Percentiles rank a stretch among this genome's conserved stretches.
These are phyloP conservation scores for Trematomus bernacchii DNA, from an alignment of 2,797 vertebrate species.

Conservation along the genomic window DNA sequence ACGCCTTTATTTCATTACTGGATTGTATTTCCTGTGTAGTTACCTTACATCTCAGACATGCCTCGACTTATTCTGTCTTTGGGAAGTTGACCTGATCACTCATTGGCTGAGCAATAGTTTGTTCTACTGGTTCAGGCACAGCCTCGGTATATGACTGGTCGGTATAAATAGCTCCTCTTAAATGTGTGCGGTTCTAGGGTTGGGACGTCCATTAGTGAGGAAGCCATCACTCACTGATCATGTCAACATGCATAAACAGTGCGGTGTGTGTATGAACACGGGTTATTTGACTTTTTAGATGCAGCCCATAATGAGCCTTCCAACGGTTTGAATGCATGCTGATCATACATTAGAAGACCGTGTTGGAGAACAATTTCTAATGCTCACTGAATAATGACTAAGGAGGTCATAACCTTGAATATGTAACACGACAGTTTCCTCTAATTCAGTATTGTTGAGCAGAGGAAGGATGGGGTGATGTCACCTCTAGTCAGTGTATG, in stretches of 20 bases:
- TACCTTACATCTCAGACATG: slow-evolving; percentile 39
- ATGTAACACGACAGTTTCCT: not conserved
- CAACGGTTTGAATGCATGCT: not conserved
- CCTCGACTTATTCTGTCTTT: slow-evolving; percentile 44
- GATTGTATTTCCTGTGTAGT: slow-evolving; percentile 18
- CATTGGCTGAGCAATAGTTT: slow-evolving; percentile 43
- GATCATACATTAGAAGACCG: not conserved
- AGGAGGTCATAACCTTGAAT: not conserved
- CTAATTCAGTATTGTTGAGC: not conserved
- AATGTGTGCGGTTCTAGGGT: slow-evolving; percentile 6
- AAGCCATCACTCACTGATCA: not conserved
- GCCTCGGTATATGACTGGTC: slow-evolving; percentile 10
- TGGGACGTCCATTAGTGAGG: not conserved
- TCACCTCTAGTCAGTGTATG: slow-evolving; percentile 27
- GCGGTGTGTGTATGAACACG: not conserved
- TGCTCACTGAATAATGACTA: not conserved
- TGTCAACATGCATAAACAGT: not conserved
- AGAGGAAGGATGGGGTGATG: slow-evolving; percentile 18
- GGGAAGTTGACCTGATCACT: slow-evolving; percentile 34
- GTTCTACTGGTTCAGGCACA: slow-evolving; percentile 34
- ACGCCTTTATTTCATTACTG: slow-evolving; percentile 22
- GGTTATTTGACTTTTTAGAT: not conserved
- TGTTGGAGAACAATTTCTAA: not conserved
- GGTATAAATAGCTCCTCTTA: slow-evolving; percentile 52
- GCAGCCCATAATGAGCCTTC: not conserved